A percentile compares a stretch with the other conserved stretches of the same genome.
Evolutionary conservation across 2,113 vertebrate genomes (phyloP).

Genomic region (Neofelis nebulosa): DNA sequence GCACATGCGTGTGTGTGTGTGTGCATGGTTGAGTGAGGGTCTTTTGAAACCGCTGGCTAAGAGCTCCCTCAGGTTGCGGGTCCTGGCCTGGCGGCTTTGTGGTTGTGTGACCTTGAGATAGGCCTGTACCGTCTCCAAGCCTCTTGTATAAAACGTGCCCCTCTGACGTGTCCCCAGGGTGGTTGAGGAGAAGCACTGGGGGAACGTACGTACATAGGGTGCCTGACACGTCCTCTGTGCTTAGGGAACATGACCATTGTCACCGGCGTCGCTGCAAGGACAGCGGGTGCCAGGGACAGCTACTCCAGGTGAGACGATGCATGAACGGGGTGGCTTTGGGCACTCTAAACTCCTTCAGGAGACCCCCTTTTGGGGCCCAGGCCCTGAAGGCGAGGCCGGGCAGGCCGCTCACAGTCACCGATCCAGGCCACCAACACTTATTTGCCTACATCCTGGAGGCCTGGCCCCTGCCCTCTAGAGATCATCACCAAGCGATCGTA

Average conservation of each 20-base stretch:
- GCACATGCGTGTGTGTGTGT: background rate
- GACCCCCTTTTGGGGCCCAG: background rate
- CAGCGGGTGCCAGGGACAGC: accelerated
- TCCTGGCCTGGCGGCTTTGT: background rate
- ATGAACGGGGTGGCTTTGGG: background rate
- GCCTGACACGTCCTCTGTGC: accelerated
- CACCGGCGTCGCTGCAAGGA: background rate
- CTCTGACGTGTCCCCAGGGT: background rate
- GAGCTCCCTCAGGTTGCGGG: background rate
- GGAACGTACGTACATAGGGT: accelerated
- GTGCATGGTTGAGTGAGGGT: background rate
- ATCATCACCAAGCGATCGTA: background rate
- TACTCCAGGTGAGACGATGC: background rate
- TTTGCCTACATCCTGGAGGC: background rate
- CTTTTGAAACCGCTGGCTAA: background rate
- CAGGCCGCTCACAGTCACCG: accelerated
- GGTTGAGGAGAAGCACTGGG: background rate
- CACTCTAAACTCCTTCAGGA: accelerated
- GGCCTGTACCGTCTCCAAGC: background rate
- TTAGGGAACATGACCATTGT: background rate
- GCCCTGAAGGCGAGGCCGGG: too few species aligned
- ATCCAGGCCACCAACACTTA: background rate
- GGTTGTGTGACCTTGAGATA: background rate
- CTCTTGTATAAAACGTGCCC: background rate
- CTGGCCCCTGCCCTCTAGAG: background rate